Conservation (phyloP, 2,113 vertebrate genomes). For the Urocynchramus pylzowi region DNA sequence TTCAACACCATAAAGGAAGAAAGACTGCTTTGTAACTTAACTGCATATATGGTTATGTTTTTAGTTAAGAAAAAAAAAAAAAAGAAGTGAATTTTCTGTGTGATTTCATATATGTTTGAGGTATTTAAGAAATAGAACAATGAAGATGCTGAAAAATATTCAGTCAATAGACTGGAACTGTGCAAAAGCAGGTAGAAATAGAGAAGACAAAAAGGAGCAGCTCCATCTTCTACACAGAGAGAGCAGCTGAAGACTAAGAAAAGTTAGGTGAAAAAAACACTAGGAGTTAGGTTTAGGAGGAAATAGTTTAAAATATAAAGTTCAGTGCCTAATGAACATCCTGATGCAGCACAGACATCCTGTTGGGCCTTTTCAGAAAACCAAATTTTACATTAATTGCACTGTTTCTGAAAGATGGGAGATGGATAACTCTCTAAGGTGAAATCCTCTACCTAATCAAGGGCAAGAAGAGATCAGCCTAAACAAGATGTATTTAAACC, state of each 20-base stretch:
- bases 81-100: not conserved
- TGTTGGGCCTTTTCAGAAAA: not conserved
- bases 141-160: not conserved
- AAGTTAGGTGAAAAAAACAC: not conserved
- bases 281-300: not conserved
- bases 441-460: not conserved
- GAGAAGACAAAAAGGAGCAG: not conserved
- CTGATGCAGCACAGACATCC: not conserved
- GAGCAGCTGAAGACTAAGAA: not conserved
- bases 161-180: not conserved
- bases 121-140: not conserved
- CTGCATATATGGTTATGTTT: not conserved
- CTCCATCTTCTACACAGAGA: not conserved
- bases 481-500: not conserved
- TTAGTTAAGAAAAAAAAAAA: not conserved
- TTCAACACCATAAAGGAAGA: not conserved
- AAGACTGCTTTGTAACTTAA: not conserved
- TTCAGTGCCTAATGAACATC: not conserved
- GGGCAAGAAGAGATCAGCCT: not conserved
- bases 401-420: not conserved
- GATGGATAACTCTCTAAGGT: not conserved
- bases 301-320: not conserved
- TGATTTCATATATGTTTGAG: not conserved
- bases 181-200: not conserved
- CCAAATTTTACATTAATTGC: not conserved